Evolutionary conservation across 2,113 vertebrate species (phyloP), one percentile per base, ranked within the genome.

Genomic region (Tympanuchus pallidicinctus): DNA sequence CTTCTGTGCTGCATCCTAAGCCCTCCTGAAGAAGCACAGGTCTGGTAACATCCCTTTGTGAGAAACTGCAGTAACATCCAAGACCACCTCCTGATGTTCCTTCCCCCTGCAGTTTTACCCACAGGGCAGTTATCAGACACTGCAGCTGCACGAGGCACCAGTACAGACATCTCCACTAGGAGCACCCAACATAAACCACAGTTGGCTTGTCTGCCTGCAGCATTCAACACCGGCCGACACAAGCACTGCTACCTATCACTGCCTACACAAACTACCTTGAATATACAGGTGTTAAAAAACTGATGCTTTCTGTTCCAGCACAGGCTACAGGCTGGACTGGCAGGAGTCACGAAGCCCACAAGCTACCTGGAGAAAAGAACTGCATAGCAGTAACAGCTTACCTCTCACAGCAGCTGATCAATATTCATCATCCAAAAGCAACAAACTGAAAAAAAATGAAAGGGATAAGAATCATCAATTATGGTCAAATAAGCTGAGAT

Each of bases 371-470:
- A 73, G 13, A 28, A 66, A 91, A 38, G 1, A 71, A 83, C 40
- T 24, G 25, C 59, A 86, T 70, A 5, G 9, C 8, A 90, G 2
- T 17, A 59, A 56, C 24, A 89, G 25, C 82, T 81, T 74, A 96
- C 91, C 95, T 92, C 42, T 6, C 32, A 27, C 42, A 67, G 19
- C 13, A 88, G 36, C 0, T 0, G 12, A 48, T 20, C 9, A 4
- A 36, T 11, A 28, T 7, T 80, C 1, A 25, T 30, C 54, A 52
- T 64, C 65, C 82, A 88, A 86, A 82, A 56, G 18, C 22, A 82
- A 57, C n/a, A 1, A 76, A 50, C 96, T 97, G 56, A 94, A 38
- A 57, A 61, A 61, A 77, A 54, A 59, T 6, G 8, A 11, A 80
- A 66, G 28, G 12, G 3, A 0, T 70, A 72, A 77, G 27, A 76